Conservation (phyloP, 2,888 invertebrate species). For the Ochropacha duplaris region DNA sequence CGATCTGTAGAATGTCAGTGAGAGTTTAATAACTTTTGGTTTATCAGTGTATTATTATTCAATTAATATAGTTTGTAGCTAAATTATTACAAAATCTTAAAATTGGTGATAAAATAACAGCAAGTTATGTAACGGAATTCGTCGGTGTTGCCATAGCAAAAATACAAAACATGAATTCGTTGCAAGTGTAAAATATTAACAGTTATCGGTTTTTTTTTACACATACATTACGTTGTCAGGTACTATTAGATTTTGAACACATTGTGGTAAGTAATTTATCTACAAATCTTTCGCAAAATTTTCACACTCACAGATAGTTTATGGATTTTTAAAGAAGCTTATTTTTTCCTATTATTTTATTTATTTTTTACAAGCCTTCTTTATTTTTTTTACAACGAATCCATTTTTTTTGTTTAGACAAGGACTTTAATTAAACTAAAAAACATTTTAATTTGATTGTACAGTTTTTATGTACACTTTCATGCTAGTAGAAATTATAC, state of each 20-base stretch:
- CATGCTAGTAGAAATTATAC: not conserved
- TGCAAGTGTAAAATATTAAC: slow-evolving; percentile 13
- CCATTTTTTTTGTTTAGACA: not conserved
- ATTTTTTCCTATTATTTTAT: not conserved
- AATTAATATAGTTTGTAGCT: too few species aligned
- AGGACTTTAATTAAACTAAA: not conserved
- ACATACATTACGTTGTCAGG: not conserved
- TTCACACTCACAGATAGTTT: not conserved
- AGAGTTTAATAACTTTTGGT: too few species aligned
- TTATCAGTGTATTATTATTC: too few species aligned
- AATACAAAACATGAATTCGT: slow-evolving; percentile 4
- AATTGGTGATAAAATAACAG: not conserved
- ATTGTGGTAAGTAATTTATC: not conserved
- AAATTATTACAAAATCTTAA: too few species aligned
- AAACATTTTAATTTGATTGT: not conserved
- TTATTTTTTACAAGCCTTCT: not conserved
- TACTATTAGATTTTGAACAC: slow-evolving; percentile 1
- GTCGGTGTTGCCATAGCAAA: not conserved
- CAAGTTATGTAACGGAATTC: not conserved
- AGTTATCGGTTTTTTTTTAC: not conserved
- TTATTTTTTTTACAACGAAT: not conserved
- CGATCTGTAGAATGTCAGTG: too few species aligned
- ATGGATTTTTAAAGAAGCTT: not conserved
- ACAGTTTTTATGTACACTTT: not conserved
- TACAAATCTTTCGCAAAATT: not conserved